These are phyloP conservation scores for Chaetorhynchus papuensis DNA, from an alignment of 2,113 vertebrate genomes.

Conservation along the genomic window DNA sequence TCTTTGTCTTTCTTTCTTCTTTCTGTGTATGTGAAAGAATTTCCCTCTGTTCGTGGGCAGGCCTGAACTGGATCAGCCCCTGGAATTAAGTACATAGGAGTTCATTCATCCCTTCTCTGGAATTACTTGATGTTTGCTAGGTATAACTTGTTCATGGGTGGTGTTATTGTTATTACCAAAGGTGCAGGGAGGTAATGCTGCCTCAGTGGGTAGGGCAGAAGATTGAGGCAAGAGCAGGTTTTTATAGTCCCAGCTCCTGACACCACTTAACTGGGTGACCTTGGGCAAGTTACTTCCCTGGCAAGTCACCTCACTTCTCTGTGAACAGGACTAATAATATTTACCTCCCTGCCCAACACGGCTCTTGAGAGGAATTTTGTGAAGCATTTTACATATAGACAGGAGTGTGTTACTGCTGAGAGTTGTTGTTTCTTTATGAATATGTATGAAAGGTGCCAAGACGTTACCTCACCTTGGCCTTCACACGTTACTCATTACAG, in stretches of 20 bases:
- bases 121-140: constrained; percentile 37
- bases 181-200: background rate
- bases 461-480: constrained; percentile 14
- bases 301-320: background rate
- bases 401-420: background rate
- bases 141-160: constrained; percentile 62
- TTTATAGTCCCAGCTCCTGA: background rate
- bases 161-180: constrained; percentile 2
- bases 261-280: background rate
- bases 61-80: constrained; percentile 49
- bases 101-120: constrained; percentile 27
- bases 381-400: background rate
- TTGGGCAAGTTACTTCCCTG: background rate
- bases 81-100: constrained; percentile 11
- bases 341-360: background rate
- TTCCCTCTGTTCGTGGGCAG: background rate
- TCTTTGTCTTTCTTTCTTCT: background rate
- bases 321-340: background rate
- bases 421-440: constrained; percentile 30
- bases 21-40: constrained; percentile 9
- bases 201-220: background rate
- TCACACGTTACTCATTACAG: background rate
- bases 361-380: background rate
- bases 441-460: background rate
- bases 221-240: background rate